phyloP scores from a whole-genome alignment of 2,888 invertebrate species.

The Drosophila parthenogenetica region DNA sequence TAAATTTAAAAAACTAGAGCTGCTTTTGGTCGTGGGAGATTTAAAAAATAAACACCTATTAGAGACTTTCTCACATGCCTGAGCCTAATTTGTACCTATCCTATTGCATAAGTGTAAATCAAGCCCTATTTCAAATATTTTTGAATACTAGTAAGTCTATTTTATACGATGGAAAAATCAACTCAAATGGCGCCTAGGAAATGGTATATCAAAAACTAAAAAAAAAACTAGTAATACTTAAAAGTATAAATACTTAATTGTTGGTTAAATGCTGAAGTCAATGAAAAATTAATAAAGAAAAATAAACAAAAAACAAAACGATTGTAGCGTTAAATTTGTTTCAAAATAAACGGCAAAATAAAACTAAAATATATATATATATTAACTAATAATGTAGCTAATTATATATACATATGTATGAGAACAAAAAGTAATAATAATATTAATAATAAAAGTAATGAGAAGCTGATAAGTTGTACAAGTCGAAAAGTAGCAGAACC shows the following conservation, averaged over 20 bases:
- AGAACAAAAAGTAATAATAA: slow-evolving; percentile 40
- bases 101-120: slow-evolving; percentile 77
- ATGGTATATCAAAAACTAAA: slow-evolving; percentile 62
- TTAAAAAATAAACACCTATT: slow-evolving; percentile 47
- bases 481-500: slow-evolving; percentile 79
- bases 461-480: slow-evolving; percentile 56
- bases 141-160: slow-evolving; percentile 66
- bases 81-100: slow-evolving; percentile 83
- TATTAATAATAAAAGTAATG: slow-evolving; percentile 26
- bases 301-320: slow-evolving; percentile 12
- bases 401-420: slow-evolving; percentile 45
- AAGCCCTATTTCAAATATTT: slow-evolving; percentile 71
- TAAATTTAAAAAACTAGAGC: slow-evolving; percentile 52
- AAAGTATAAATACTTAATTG: slow-evolving; percentile 57
- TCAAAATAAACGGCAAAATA: slow-evolving; percentile 54
- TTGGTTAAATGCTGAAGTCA: slow-evolving; percentile 76
- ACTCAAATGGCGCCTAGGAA: slow-evolving; percentile 62
- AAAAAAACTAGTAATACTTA: slow-evolving; percentile 19
- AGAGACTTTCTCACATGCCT: slow-evolving; percentile 78
- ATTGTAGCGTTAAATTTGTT: slow-evolving; percentile 75
- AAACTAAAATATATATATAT: slow-evolving; percentile 34
- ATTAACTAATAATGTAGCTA: slow-evolving; percentile 67
- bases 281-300: slow-evolving; percentile 37
- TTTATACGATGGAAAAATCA: slow-evolving; percentile 62
- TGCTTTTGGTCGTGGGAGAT: slow-evolving; percentile 60